Evolutionary conservation across 2,888 invertebrate genomes (phyloP), one percentile per base, ranked within the genome.

Genomic region (Eledona agricola): DNA sequence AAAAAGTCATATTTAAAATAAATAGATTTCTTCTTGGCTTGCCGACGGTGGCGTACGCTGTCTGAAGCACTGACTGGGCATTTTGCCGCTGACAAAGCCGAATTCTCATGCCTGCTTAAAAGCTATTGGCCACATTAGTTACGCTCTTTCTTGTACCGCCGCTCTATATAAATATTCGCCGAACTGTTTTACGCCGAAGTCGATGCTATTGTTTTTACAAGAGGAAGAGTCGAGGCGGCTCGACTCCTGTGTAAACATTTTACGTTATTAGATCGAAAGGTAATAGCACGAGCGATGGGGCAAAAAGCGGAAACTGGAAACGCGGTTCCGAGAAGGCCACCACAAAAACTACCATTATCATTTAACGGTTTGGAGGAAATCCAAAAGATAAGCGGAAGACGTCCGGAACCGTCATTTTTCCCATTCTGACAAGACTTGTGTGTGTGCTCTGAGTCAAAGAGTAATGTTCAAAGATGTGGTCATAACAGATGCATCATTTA

Each of bases 91-190:
- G 63, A 71, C 69, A 70, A 71, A 67, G 67, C 53, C 57, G 62
- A 63, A 68, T 71, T 74, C 72, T 73, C 72, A 72, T 72, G 72
- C 66, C 70, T 72, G 69, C 74, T 72, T 73, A 71, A 70, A 70
- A 69, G 69, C 70, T 72, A 71, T 72, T 71, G 72, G 70, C 57
- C 68, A 67, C 63, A 67, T 73, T 71, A 64, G 72, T 64, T 58
- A 64, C 67, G 71, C 61, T 59, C 55, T 57, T 72, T 72, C 67
- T 74, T 70, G 63, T 52, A 47, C 59, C 34, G 49, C 51, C 34
- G 19, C 51, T 40, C 60, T 62, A 62, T 59, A 66, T 64, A 66
- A 68, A 68, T 65, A 68, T 61, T 61, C 57, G 56, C 55, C 57
- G 60, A 58, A 58, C 54, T 59, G 55, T 60, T 59, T 57, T 53